Percentiles rank a stretch among this genome's conserved stretches.
Evolutionary conservation across 1,140 invertebrate species (phyloP).

Genomic region (Diorhabda elongata): DNA sequence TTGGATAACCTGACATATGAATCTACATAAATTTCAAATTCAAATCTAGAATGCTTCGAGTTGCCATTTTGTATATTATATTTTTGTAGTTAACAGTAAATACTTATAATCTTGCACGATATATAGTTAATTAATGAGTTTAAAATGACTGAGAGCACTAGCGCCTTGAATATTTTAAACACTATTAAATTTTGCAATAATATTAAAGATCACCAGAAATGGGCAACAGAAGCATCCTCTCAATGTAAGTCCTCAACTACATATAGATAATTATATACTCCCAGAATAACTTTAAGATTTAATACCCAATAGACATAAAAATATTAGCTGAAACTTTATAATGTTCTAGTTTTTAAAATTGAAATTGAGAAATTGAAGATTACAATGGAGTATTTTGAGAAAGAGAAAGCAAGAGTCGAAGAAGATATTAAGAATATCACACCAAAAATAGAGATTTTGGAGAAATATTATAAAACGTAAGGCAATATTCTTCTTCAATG

Average conservation of each 20-base stretch:
- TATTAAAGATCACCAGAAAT: constrained; percentile 9
- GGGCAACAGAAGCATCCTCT: constrained; percentile 8
- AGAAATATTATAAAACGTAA: constrained; percentile 10
- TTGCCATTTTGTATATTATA: too few species aligned
- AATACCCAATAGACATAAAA: too few species aligned
- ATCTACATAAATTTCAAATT: too few species aligned
- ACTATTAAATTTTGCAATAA: constrained; percentile 3
- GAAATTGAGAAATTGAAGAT: constrained; percentile 4
- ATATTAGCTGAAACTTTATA: background rate
- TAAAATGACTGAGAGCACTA: too few species aligned
- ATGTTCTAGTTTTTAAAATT: constrained; percentile 6
- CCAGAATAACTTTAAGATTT: background rate
- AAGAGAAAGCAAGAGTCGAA: constrained; percentile 3
- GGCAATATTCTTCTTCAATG: background rate
- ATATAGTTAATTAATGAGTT: too few species aligned
- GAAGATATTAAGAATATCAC: constrained; percentile 6
- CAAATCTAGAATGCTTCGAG: too few species aligned
- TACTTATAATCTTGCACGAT: too few species aligned
- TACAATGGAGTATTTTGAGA: background rate
- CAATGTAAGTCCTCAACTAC: constrained; percentile 7
- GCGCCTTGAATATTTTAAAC: background rate
- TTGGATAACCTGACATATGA: too few species aligned
- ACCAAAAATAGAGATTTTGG: constrained; percentile 9
- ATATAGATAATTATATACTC: background rate
- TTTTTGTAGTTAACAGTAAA: too few species aligned